Percentiles rank a stretch among this genome's conserved stretches.
phyloP scores from a whole-genome alignment of 2,888 invertebrate species.

The Ceriagrion tenellum region DNA sequence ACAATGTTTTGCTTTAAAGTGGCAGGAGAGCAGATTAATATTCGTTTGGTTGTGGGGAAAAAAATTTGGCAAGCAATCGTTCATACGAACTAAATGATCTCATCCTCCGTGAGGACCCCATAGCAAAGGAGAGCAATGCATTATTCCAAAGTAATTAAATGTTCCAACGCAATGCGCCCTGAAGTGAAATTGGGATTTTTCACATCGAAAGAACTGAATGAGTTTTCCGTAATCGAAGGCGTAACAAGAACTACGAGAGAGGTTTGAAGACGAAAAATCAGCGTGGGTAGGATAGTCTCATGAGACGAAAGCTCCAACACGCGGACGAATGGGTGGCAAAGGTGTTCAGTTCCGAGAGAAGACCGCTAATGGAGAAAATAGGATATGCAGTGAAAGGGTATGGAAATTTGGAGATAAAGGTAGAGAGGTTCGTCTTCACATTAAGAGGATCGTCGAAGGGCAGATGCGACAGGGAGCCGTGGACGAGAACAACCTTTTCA shows the following conservation, averaged over 20 bases:
- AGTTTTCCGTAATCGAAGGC: background rate
- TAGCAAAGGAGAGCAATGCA: no score
- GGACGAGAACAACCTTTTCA: background rate
- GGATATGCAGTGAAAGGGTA: background rate
- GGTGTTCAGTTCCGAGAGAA: background rate
- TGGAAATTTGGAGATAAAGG: background rate
- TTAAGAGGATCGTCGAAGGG: background rate
- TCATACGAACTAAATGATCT: no score
- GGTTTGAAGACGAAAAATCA: background rate
- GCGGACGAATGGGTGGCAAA: background rate
- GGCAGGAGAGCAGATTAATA: no score
- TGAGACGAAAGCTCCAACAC: background rate
- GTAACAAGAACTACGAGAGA: background rate
- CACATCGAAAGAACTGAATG: background rate
- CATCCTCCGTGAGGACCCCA: no score
- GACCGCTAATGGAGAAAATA: background rate
- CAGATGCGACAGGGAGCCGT: background rate
- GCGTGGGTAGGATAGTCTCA: background rate
- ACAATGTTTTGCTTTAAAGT: no score
- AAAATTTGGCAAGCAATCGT: no score
- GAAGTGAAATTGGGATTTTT: background rate
- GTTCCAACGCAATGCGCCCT: background rate
- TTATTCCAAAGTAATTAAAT: no score
- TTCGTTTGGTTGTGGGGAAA: no score
- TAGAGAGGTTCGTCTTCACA: background rate